These are phyloP conservation scores for Nemopilema nomurai DNA, from an alignment of 30 jellyfish, hydroid and myxozoan genomes.

Conservation along the genomic window DNA sequence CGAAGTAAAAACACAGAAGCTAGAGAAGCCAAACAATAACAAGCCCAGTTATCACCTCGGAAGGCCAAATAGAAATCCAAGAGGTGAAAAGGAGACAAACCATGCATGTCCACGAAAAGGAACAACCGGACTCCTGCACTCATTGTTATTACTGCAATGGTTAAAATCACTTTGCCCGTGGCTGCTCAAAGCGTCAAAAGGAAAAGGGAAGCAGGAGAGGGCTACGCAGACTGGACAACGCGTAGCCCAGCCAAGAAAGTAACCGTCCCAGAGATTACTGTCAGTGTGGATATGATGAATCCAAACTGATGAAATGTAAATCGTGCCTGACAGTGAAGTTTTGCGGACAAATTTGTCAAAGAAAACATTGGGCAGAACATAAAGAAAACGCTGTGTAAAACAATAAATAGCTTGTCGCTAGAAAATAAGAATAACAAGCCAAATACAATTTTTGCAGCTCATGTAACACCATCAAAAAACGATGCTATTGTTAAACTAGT, in stretches of 20 bases:
- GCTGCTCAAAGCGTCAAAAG: neutral
- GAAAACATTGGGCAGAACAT: constrained; percentile 35
- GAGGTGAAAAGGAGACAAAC: neutral
- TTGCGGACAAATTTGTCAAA: constrained; percentile 28
- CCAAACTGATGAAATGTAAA: neutral
- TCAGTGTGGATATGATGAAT: neutral
- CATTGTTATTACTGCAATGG: neutral
- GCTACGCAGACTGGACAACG: constrained; percentile 31
- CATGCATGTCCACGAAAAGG: neutral
- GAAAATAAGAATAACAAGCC: neutral
- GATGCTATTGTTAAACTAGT: constrained; percentile 9
- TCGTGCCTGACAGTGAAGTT: constrained; percentile 21
- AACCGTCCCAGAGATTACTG: constrained; percentile 21
- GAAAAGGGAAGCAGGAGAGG: constrained; percentile 16
- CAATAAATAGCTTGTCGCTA: constrained; percentile 6
- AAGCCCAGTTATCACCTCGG: constrained; percentile 1
- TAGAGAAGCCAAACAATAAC: neutral
- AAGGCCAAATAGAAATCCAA: neutral
- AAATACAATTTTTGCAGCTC: constrained; percentile 2
- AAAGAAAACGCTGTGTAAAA: constrained; percentile 28
- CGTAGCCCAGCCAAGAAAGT: constrained; percentile 22
- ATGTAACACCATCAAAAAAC: constrained; percentile 12
- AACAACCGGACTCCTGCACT: neutral
- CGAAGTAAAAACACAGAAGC: constrained; percentile 4
- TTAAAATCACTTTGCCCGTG: constrained; percentile 7